Percentiles rank a stretch among this genome's conserved stretches.
Evolutionary conservation across 1,140 invertebrate genomes (phyloP).

Genomic region (Cecropterus lyciades): DNA sequence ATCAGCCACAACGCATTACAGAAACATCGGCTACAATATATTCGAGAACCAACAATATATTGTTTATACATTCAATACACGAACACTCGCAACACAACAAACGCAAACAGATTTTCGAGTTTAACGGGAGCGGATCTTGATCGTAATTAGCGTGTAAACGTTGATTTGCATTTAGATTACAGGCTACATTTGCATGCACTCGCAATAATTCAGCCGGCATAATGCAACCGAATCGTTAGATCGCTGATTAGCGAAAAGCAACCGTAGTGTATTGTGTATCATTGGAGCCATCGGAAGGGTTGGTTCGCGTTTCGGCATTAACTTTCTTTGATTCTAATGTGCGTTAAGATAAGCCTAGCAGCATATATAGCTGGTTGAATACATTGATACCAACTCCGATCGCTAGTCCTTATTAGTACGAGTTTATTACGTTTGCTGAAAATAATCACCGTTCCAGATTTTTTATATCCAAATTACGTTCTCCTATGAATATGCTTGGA

Average conservation of each 20-base stretch:
- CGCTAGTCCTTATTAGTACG: too few relatives aligned
- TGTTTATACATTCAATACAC: constrained; percentile 32
- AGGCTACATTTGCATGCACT: constrained; percentile 56
- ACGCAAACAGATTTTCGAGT: constrained; percentile 41
- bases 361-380: too few relatives aligned
- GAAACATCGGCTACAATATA: too few relatives aligned
- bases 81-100: constrained; percentile 39
- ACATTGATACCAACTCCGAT: too few relatives aligned
- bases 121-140: constrained; percentile 43
- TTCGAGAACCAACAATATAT: not conserved
- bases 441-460: too few relatives aligned
- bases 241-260: constrained; percentile 65
- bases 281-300: constrained; percentile 21
- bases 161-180: constrained; percentile 63
- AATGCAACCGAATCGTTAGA: constrained; percentile 53
- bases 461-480: too few relatives aligned
- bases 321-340: constrained; percentile 16
- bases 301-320: constrained; percentile 19
- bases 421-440: too few relatives aligned
- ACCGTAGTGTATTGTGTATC: constrained; percentile 21
- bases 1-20: too few relatives aligned
- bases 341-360: not conserved
- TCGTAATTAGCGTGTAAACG: constrained; percentile 62
- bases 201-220: constrained; percentile 58
- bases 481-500: too few relatives aligned